Percentiles rank a stretch among this genome's conserved stretches.
These are phyloP conservation scores for Vicugna pacos DNA, from an alignment of 2,113 vertebrate species.

Conservation along the genomic window DNA sequence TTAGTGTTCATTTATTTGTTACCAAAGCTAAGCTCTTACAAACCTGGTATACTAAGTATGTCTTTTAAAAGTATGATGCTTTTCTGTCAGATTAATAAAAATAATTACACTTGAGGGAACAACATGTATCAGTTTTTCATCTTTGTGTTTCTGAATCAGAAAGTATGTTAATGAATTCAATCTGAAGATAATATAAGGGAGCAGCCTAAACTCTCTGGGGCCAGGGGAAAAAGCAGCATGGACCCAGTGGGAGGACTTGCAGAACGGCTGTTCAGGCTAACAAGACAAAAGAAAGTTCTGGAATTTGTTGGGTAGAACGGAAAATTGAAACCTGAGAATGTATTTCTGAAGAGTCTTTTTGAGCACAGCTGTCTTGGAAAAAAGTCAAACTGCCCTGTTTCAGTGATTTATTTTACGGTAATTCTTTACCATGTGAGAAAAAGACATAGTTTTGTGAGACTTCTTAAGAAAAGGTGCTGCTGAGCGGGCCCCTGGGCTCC, in stretches of 20 bases:
- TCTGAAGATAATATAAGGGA: background rate
- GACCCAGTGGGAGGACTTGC: too few relatives aligned
- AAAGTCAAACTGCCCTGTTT: constrained; percentile 33
- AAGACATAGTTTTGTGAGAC: constrained; percentile 15
- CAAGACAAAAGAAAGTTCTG: constrained; percentile 31
- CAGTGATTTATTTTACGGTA: constrained; percentile 33
- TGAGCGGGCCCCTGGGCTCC: background rate
- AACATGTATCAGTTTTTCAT: constrained; percentile 17
- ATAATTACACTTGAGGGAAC: background rate
- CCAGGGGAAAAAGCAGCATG: background rate
- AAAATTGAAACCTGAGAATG: background rate
- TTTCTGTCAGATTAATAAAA: constrained; percentile 31
- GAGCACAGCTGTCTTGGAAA: constrained; percentile 34
- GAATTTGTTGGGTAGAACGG: background rate
- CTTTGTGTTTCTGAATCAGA: constrained; percentile 30
- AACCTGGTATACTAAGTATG: background rate
- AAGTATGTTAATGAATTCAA: background rate
- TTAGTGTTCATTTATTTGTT: constrained; percentile 23
- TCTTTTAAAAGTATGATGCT: constrained; percentile 14
- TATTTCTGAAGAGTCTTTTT: background rate
- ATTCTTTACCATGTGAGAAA: constrained; percentile 9
- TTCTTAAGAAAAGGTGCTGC: background rate
- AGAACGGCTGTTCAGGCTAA: background rate
- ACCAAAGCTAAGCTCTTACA: constrained; percentile 57
- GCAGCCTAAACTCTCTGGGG: background rate